A percentile compares a stretch with the other conserved stretches of the same genome.
phyloP scores from a whole-genome alignment of 1,140 invertebrate species.

The Neodiprion pinetum region DNA sequence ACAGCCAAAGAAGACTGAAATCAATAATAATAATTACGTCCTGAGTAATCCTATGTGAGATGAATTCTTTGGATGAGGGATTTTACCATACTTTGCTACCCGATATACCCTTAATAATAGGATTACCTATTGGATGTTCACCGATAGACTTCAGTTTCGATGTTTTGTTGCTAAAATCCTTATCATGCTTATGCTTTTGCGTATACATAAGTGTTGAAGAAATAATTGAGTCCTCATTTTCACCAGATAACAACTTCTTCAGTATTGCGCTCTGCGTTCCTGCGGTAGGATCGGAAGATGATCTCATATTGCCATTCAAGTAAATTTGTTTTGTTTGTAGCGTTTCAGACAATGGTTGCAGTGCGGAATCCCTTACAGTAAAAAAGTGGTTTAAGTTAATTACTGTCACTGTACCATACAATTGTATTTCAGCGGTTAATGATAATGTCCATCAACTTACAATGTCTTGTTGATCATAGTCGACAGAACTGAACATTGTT shows the following conservation, averaged over 20 bases:
- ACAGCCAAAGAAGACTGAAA: conserved; percentile 43
- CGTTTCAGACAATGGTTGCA: conserved; percentile 25
- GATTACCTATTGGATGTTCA: conserved; percentile 21
- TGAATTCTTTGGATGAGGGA: not conserved
- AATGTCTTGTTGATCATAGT: conserved; percentile 48
- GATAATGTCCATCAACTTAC: conserved; percentile 29
- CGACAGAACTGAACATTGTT: conserved; percentile 47
- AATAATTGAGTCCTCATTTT: conserved; percentile 18
- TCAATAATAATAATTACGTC: not conserved
- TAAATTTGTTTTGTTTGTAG: conserved; percentile 27
- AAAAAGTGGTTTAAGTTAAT: conserved; percentile 12
- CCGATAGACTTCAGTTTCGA: conserved; percentile 40
- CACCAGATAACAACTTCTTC: conserved; percentile 17
- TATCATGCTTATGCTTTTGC: conserved; percentile 22
- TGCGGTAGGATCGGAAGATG: conserved; percentile 20
- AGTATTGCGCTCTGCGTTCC: conserved; percentile 20
- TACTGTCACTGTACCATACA: not conserved
- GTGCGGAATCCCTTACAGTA: conserved; percentile 24
- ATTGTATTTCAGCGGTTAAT: too few species aligned
- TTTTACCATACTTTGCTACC: too few species aligned
- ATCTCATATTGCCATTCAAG: conserved; percentile 28
- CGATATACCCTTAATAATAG: not conserved
- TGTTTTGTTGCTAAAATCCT: conserved; percentile 29
- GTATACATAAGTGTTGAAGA: conserved; percentile 24
- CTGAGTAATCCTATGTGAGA: not conserved